A percentile compares a stretch with the other conserved stretches of the same genome.
phyloP scores from a whole-genome alignment of 2,797 vertebrate species.

The Lepilemur ruficaudatus region DNA sequence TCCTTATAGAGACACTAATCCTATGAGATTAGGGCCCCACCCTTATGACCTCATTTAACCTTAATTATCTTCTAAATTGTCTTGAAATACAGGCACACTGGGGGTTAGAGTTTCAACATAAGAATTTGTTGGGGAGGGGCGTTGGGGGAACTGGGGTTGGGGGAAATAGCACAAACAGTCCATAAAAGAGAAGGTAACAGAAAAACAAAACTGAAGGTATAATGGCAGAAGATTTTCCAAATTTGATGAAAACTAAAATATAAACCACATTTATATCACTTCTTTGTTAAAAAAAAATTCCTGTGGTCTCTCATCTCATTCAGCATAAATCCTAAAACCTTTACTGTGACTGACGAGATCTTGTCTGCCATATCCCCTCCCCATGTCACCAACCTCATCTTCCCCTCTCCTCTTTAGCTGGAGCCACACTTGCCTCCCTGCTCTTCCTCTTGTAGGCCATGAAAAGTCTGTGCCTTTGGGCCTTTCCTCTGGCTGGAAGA shows the following conservation, averaged over 20 bases:
- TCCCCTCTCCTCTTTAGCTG: neutral
- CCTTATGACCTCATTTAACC: too few species aligned
- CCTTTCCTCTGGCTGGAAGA: neutral
- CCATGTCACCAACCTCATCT: neutral
- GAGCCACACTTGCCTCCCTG: neutral
- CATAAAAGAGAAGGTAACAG: neutral
- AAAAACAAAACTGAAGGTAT: neutral
- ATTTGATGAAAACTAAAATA: neutral
- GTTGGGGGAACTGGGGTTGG: too few species aligned
- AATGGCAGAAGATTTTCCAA: neutral
- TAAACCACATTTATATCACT: neutral
- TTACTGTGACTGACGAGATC: neutral
- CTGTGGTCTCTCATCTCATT: neutral
- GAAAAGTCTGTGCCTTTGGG: neutral
- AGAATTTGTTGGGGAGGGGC: neutral
- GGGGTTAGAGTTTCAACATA: neutral
- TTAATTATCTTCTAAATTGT: neutral
- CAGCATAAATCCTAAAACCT: neutral
- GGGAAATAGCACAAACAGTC: neutral
- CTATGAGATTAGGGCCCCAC: neutral
- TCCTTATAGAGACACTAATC: neutral
- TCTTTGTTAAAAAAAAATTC: neutral
- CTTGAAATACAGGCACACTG: neutral
- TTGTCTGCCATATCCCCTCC: neutral
- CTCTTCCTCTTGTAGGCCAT: neutral